A percentile compares a stretch with the other conserved stretches of the same genome.
Evolutionary conservation across 2,888 invertebrate species (phyloP).

Genomic region (Itoplectis maculator): DNA sequence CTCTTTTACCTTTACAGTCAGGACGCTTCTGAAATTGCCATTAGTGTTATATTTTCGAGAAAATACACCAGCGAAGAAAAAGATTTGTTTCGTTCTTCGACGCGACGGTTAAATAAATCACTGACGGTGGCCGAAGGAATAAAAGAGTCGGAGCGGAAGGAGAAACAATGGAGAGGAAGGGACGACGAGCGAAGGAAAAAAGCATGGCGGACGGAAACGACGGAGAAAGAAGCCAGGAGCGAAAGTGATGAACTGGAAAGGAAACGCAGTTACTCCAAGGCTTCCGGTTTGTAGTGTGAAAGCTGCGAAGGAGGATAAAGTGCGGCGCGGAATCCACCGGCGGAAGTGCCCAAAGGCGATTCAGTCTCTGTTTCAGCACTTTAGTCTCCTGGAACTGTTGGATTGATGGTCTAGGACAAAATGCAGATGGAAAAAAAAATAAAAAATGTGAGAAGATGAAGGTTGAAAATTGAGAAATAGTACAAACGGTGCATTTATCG

Average conservation of each 20-base stretch:
- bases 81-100: slow-evolving; percentile 1
- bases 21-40: neutral
- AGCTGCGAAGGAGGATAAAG: slow-evolving; percentile 23
- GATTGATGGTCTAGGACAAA: neutral
- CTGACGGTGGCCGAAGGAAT: neutral
- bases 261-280: slow-evolving; percentile 7
- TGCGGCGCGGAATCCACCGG: slow-evolving; percentile 16
- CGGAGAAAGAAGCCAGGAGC: neutral
- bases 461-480: too few species aligned
- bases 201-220: neutral
- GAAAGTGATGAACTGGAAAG: neutral
- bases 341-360: slow-evolving; percentile 22
- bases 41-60: neutral
- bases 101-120: neutral
- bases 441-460: neutral
- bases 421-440: slow-evolving; percentile 2
- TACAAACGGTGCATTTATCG: neutral
- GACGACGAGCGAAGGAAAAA: neutral
- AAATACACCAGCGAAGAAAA: neutral
- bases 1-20: neutral
- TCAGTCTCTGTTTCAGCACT: neutral
- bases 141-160: neutral
- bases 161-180: too few species aligned
- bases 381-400: slow-evolving; percentile 5
- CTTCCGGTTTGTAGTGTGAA: slow-evolving; percentile 41